A percentile compares a stretch with the other conserved stretches of the same genome.
phyloP scores from a whole-genome alignment of 53 echinoderm and acorn worm species.

The Glandiceps talaboti region DNA sequence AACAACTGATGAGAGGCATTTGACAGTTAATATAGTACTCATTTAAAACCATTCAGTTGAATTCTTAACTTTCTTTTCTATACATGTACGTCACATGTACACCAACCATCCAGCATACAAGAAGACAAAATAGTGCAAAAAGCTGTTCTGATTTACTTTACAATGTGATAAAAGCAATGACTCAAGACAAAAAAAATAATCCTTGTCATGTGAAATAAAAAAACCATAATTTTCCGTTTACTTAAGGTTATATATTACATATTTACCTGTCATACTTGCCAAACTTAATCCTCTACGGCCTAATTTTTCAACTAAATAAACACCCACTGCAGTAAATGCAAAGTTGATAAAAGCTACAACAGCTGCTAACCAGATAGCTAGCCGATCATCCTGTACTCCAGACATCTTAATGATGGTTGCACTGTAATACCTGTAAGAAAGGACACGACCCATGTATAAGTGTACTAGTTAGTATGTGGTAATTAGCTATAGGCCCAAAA shows the following conservation, averaged over 20 bases:
- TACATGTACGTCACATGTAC: too few relatives aligned
- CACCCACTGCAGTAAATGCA: constrained; percentile 54
- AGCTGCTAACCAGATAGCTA: constrained; percentile 87
- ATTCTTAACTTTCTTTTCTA: too few relatives aligned
- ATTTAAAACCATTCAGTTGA: too few relatives aligned
- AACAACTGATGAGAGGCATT: too few relatives aligned
- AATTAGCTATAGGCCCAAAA: too few relatives aligned
- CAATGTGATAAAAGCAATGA: not conserved
- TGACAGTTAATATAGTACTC: too few relatives aligned
- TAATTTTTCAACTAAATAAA: constrained; percentile 64
- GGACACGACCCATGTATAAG: too few relatives aligned
- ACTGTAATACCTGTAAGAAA: constrained; percentile 74
- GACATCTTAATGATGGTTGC: constrained; percentile 91
- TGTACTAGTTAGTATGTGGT: too few relatives aligned
- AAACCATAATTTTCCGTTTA: not conserved
- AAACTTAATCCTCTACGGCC: constrained; percentile 61
- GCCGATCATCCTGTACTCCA: constrained; percentile 43
- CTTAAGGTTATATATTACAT: not conserved
- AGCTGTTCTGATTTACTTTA: too few relatives aligned
- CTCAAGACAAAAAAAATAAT: not conserved
- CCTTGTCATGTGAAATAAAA: not conserved
- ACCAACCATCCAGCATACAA: too few relatives aligned
- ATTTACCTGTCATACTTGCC: constrained; percentile 66
- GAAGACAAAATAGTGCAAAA: too few relatives aligned
- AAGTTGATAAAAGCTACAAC: constrained; percentile 71